Percentiles rank a stretch among this genome's conserved stretches.
phyloP scores from a whole-genome alignment of 2,113 vertebrate genomes.

The Cololabis saira region DNA sequence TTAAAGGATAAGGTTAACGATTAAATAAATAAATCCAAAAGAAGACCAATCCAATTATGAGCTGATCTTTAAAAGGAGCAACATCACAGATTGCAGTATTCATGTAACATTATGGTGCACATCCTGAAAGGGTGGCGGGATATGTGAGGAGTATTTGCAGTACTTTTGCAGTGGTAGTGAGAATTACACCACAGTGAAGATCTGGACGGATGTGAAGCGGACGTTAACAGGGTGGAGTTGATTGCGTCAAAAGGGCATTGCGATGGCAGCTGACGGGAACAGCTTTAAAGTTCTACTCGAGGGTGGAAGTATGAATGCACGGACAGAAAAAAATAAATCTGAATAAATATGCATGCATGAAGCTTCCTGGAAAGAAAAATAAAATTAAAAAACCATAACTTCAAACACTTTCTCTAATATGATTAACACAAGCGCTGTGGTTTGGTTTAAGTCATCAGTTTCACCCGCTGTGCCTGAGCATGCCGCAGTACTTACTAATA shows the following conservation, averaged over 20 bases:
- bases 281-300: slow-evolving; percentile 17
- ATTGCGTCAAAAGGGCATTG: slow-evolving; percentile 1
- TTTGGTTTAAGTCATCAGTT: not conserved
- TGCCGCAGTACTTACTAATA: not conserved
- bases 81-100: too few relatives aligned
- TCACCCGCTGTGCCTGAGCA: not conserved
- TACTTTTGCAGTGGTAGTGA: not conserved
- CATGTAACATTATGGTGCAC: too few relatives aligned
- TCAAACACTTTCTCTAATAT: not conserved
- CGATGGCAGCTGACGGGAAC: slow-evolving; percentile 23
- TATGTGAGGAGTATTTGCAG: not conserved
- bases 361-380: not conserved
- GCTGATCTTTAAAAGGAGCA: too few relatives aligned
- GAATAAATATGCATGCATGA: not conserved
- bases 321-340: not conserved
- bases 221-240: slow-evolving; percentile 7
- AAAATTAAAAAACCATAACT: not conserved
- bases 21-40: too few relatives aligned
- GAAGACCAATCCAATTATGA: too few relatives aligned
- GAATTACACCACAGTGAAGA: not conserved
- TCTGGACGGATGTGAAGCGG: not conserved
- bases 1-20: too few relatives aligned
- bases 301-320: not conserved
- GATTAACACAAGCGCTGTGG: not conserved
- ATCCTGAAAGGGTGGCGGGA: not conserved